phyloP scores from a whole-genome alignment of 2,888 invertebrate genomes.

The Actias luna region DNA sequence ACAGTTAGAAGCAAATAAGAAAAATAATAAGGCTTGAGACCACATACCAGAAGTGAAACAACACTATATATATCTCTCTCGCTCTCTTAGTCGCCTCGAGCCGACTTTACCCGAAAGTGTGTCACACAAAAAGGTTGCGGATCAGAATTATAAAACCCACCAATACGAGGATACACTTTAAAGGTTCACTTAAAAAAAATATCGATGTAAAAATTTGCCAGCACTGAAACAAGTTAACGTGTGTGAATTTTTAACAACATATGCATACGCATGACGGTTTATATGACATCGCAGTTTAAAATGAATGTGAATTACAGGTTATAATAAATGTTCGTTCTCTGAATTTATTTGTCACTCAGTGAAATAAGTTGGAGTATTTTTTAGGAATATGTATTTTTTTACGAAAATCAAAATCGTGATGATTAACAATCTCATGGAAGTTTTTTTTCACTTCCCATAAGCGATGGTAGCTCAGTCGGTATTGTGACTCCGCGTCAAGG shows the following conservation, averaged over 20 bases:
- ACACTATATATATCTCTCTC: no score
- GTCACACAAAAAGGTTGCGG: no score
- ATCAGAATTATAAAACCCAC: no score
- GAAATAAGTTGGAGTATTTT: not conserved
- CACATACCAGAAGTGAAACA: no score
- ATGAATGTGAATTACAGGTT: not conserved
- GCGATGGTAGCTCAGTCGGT: no score
- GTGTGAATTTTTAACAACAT: not conserved
- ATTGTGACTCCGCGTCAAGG: no score
- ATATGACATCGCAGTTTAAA: conserved; percentile 4
- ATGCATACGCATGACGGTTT: not conserved
- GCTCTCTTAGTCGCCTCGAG: no score
- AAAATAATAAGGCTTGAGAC: no score
- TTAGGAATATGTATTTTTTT: not conserved
- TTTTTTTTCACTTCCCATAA: no score
- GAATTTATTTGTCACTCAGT: not conserved
- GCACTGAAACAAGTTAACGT: not conserved
- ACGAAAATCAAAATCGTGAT: not conserved
- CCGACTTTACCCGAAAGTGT: no score
- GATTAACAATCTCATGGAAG: not conserved
- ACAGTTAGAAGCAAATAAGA: no score
- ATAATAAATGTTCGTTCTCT: not conserved
- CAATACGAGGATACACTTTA: no score
- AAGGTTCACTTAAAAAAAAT: not conserved
- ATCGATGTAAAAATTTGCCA: not conserved